Conservation (phyloP, 2,113 vertebrate species). For the Pionites leucogaster region DNA sequence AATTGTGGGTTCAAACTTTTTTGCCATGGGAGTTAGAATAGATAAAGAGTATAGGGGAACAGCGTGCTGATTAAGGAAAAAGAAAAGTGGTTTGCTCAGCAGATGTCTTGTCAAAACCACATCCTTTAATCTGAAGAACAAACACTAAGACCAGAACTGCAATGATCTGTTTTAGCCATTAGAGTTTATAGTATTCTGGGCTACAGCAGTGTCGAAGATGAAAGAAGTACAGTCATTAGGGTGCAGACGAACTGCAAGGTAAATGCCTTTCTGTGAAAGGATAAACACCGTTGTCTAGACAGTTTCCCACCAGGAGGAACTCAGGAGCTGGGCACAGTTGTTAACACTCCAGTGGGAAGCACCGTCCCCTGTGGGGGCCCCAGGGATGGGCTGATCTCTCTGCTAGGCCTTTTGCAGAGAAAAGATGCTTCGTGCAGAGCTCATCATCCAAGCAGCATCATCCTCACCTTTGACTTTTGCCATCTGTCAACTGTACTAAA, state of each 20-base stretch:
- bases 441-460: fast-evolving
- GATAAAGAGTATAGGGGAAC: not conserved
- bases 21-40: not conserved
- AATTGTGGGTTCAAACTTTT: not conserved
- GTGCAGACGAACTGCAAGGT: not conserved
- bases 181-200: not conserved
- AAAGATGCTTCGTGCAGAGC: not conserved
- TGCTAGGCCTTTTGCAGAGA: not conserved
- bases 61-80: slow-evolving; percentile 2
- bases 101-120: slow-evolving; percentile 27
- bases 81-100: not conserved
- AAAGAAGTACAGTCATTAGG: not conserved
- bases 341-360: fast-evolving
- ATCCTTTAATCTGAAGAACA: slow-evolving; percentile 28
- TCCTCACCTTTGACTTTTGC: not conserved
- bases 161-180: not conserved
- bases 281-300: not conserved
- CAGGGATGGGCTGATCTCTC: no score
- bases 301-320: not conserved
- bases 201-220: not conserved
- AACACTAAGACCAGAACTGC: not conserved
- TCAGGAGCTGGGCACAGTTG: not conserved
- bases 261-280: not conserved
- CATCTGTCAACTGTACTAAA: not conserved
- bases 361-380: fast-evolving